Base-by-base conservation (phyloP, 2,113 vertebrate genomes). In the Phodopus roborovskii region DNA sequence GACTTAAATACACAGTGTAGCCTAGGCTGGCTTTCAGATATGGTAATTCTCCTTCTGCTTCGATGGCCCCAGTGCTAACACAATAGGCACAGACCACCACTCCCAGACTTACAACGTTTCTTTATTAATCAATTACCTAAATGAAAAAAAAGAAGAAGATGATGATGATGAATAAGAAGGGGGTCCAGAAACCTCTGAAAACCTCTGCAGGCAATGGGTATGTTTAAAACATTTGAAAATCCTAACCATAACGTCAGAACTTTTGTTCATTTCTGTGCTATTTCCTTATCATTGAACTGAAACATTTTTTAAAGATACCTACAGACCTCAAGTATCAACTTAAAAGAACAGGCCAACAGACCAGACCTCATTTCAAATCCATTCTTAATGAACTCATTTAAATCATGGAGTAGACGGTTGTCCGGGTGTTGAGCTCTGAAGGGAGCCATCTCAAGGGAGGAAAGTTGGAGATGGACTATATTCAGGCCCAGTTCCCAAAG, bases 311-410 rank as follows among this genome's bases (percentile, higher is more conserved):
- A 81, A 94, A 88, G 75, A 58, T 45, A 85, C 62, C 42, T n/a
- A 16, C 78, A 90, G 71, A 82, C 86, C 58, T 91, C 75, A 84
- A 89, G 73, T 71, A 91, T 20, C 82, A 93, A 58, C 66, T 74
- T 88, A 42, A 82, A 93, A 91, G 48, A 91, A 64, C 24, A 91
- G 16, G 36, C 36, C 77, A 71, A 39, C 70, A 85, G 19, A 75
- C 45, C 83, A 92, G 71, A 48, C 64, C 30, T 83, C 78, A 73
- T 24, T 89, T 86, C 77, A 50, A 56, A 92, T 22, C 53, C 83
- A 66, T 77, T 73, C 78, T n/a, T 36, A 88, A 87, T 91, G 87
- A 95, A 68, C 33, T 88, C 79, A 56, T 62, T 77, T 79, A 93
- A 94, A 58, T 93, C 87, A 93, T 77, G 45, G 74, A 66, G 64